Evolutionary conservation across 2,797 vertebrate species (phyloP).

Genomic region (Scolopax rusticola): DNA sequence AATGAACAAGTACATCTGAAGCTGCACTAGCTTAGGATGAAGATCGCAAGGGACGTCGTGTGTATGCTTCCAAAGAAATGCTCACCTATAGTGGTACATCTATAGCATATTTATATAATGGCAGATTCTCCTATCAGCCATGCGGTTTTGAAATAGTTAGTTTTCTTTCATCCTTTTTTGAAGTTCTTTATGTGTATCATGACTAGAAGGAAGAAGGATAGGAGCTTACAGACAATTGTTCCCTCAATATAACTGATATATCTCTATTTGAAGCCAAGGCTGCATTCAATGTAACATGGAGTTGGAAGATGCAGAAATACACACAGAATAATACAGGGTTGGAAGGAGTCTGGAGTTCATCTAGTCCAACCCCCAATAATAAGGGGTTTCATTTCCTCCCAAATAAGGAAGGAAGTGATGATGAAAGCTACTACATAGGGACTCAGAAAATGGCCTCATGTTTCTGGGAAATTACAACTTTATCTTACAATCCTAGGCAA

Average conservation of each 20-base stretch:
- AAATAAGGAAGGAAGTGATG: background rate
- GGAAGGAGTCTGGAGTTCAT: too few relatives aligned
- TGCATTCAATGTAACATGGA: background rate
- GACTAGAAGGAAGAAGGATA: background rate
- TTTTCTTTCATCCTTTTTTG: background rate
- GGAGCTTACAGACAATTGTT: background rate
- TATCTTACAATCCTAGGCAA: background rate
- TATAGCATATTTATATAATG: background rate
- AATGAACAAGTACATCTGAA: background rate
- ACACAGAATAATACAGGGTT: too few relatives aligned
- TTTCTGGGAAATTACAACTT: background rate
- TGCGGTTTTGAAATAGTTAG: background rate
- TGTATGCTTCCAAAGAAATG: background rate
- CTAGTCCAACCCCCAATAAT: too few relatives aligned
- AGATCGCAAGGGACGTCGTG: background rate
- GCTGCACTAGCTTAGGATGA: background rate
- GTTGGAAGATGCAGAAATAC: background rate
- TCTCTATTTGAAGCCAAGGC: background rate
- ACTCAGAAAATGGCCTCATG: background rate
- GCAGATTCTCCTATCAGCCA: background rate
- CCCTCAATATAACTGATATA: rapidly evolving
- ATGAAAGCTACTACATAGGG: background rate
- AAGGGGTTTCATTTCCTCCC: too few relatives aligned
- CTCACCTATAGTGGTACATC: background rate
- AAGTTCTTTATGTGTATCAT: background rate